phyloP scores from a whole-genome alignment of 2,113 vertebrate species.

The Malaclemys terrapin region DNA sequence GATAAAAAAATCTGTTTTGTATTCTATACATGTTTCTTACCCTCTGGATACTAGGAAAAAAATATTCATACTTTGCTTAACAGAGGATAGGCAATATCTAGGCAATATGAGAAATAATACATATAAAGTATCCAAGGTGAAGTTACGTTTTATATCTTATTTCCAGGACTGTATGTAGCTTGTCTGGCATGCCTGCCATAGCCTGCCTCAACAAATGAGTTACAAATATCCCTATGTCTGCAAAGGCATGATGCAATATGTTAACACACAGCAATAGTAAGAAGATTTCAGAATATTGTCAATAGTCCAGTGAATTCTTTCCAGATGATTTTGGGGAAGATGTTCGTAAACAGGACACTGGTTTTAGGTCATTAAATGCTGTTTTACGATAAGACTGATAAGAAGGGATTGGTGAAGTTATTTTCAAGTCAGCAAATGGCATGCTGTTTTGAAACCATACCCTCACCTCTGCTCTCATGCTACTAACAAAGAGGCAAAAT shows the following conservation, averaged over 20 bases:
- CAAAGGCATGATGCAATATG: not conserved
- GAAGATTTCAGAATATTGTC: not conserved
- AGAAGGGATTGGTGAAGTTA: not conserved
- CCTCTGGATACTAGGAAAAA: constrained; percentile 19
- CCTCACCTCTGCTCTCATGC: not conserved
- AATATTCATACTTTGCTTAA: not conserved
- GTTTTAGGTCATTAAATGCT: not conserved
- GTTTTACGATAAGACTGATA: not conserved
- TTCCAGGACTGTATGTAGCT: constrained; percentile 1
- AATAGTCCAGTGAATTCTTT: not conserved
- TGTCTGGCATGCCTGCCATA: not conserved
- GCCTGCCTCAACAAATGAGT: constrained; percentile 2
- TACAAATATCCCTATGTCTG: not conserved
- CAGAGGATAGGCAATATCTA: not conserved
- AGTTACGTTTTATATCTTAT: constrained; percentile 21
- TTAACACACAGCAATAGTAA: not conserved
- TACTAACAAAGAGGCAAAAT: not conserved
- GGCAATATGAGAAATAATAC: constrained; percentile 19
- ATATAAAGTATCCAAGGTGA: not conserved
- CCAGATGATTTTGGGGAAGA: not conserved
- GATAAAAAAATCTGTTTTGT: not conserved
- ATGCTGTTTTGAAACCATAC: not conserved
- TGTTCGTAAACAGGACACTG: not conserved
- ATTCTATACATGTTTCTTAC: constrained; percentile 18
- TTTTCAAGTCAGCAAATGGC: not conserved